Base-by-base conservation (phyloP, 35 echinoderm and acorn worm species). In the Patiria miniata region DNA sequence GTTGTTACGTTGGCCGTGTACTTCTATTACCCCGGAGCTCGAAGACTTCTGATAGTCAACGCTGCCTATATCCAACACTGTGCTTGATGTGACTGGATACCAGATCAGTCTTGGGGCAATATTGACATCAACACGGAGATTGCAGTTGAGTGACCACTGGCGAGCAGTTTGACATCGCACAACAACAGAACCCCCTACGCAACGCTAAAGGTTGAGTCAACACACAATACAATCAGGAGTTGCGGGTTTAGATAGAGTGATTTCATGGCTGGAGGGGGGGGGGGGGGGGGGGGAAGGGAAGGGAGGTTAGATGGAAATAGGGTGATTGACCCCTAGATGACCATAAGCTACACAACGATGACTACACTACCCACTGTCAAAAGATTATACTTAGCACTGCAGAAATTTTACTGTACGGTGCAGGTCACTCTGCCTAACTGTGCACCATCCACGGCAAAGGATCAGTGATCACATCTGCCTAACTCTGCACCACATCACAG, bases 261-360 rank as follows among this genome's bases (percentile, higher is more conserved):
- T 73, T 73, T 73, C 2, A 73, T 73, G 65, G 23, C 65, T 73
- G 65, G 65, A 73, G 65, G 65, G 65, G 29, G 7, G 65, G 65
- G 1, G 1, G 65, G 26, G 34, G 60, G n/a, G n/a, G 7, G 18
- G 60, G 60, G 1, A 4, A n/a, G 53, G 52, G 52, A 19, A 19
- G 58, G 58, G 58, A 16, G 18, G 8, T 26, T 2, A 23, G 65
- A 30, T 12, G 65, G 26, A 73, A 36, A 73, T 1, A 73, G 26
- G 65, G 65, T 73, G 65, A 73, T 23, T 73, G 65, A 73, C 65
- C 65, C 34, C 65, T 73, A 14, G 65, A 32, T 73, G 65, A 73
- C 65, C 65, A 73, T 34, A 30, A 34, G 42, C 4, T 12, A 47
- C 4, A n/a, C n/a, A n/a, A n/a, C n/a, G n/a, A n/a, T n/a, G 12